Conservation (phyloP, 2,113 vertebrate genomes). For the Osmerus mordax region DNA sequence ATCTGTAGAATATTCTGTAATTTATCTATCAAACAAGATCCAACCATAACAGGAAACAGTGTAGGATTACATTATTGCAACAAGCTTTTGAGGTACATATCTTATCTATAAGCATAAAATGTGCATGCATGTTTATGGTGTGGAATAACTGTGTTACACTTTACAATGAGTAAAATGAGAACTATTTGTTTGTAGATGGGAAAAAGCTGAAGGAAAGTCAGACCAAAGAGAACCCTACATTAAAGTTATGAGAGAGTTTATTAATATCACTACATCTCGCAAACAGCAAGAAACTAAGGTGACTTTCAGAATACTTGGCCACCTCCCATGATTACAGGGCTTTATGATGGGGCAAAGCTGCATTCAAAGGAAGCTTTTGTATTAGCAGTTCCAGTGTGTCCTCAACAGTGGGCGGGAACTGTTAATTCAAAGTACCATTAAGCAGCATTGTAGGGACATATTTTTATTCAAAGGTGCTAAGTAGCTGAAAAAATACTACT, state of each 20-base stretch:
- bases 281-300: conserved; percentile 57
- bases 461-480: conserved; percentile 45
- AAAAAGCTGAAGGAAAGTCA: background rate
- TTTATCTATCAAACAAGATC: background rate
- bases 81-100: too few relatives aligned
- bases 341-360: conserved; percentile 57
- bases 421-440: conserved; percentile 52
- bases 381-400: conserved; percentile 45
- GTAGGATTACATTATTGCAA: background rate
- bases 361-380: conserved; percentile 49
- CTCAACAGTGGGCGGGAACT: conserved; percentile 42
- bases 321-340: conserved; percentile 56
- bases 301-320: conserved; percentile 71
- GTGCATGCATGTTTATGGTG: conserved; percentile 12
- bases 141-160: conserved; percentile 1
- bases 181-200: background rate
- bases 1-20: background rate
- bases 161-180: background rate
- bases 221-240: conserved; percentile 15
- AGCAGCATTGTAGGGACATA: conserved; percentile 44
- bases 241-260: conserved; percentile 28
- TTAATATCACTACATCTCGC: conserved; percentile 37
- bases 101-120: background rate
- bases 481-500: too few relatives aligned
- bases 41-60: background rate